phyloP scores from a whole-genome alignment of 2,113 vertebrate species.

The Festucalex cinctus region DNA sequence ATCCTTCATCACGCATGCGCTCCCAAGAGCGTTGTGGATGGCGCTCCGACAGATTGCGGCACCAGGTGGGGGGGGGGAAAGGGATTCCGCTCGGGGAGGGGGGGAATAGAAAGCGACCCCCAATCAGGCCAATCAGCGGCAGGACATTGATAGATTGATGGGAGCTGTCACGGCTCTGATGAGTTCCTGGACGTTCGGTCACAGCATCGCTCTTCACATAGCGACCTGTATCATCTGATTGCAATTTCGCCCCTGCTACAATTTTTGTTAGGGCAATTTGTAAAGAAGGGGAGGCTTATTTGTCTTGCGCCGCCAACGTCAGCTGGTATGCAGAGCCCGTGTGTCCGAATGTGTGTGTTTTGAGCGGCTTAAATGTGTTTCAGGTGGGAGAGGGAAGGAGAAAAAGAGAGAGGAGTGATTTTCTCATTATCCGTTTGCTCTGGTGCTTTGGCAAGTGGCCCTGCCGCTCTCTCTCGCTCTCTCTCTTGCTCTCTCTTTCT shows the following conservation, averaged over 20 bases:
- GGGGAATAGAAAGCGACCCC: conserved; percentile 54
- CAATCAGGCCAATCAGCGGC: conserved; percentile 63
- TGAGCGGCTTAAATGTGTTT: conserved; percentile 53
- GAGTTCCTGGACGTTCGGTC: conserved; percentile 49
- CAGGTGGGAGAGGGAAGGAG: conserved; percentile 52
- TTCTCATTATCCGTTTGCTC: conserved; percentile 58
- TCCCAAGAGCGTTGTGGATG: conserved; percentile 44
- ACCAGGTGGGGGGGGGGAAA: conserved; percentile 57
- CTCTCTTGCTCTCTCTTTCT: conserved; percentile 3
- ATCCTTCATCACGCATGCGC: conserved; percentile 26
- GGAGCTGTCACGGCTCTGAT: conserved; percentile 60
- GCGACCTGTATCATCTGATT: conserved; percentile 60
- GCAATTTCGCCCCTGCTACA: conserved; percentile 60
- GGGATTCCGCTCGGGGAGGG: conserved; percentile 46
- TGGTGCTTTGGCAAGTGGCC: conserved; percentile 42
- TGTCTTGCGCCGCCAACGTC: conserved; percentile 51
- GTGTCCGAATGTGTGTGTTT: conserved; percentile 31
- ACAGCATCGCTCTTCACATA: conserved; percentile 60
- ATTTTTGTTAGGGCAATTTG: conserved; percentile 66
- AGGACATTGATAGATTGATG: conserved; percentile 66
- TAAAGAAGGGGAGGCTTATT: conserved; percentile 57
- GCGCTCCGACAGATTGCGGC: conserved; percentile 43
- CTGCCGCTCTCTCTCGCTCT: conserved; percentile 8
- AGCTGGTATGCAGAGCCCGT: conserved; percentile 37
- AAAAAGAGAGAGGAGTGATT: conserved; percentile 55